These are phyloP conservation scores for Myotis lucifugus DNA, from an alignment of 2,113 vertebrate genomes.

Conservation along the genomic window DNA sequence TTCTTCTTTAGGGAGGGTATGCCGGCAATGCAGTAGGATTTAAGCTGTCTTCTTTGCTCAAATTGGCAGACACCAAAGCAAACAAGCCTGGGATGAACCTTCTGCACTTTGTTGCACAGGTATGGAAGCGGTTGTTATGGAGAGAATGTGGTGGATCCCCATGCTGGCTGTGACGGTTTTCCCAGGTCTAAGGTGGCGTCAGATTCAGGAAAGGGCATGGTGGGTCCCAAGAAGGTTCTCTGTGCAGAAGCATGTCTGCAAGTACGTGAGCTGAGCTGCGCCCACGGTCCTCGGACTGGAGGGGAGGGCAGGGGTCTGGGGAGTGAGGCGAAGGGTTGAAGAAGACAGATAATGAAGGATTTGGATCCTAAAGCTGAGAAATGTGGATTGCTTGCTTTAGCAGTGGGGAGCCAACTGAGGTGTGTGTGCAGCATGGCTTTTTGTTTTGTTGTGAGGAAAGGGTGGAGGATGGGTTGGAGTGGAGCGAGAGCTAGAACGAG, in stretches of 20 bases:
- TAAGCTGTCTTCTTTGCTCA: constrained; percentile 97
- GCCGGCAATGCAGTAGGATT: constrained; percentile 98
- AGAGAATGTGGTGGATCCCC: not conserved
- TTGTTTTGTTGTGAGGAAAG: not conserved
- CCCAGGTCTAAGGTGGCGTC: not conserved
- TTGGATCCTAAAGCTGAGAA: not conserved
- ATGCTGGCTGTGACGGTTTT: not conserved
- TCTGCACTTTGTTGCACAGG: constrained; percentile 98
- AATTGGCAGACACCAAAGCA: constrained; percentile 96
- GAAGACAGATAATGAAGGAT: not conserved
- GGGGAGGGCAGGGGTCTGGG: not conserved
- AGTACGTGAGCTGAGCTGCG: not conserved
- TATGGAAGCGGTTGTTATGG: constrained; percentile 72
- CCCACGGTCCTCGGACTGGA: not conserved
- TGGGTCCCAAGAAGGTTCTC: not conserved
- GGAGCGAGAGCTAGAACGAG: not conserved
- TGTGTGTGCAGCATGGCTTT: not conserved
- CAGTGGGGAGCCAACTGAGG: not conserved
- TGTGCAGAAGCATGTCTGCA: not conserved
- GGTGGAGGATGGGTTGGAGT: not conserved
- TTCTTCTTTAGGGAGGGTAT: constrained; percentile 92
- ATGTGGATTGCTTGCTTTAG: not conserved
- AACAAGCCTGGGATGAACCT: constrained; percentile 99
- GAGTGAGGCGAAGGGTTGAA: not conserved
- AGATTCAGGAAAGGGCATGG: not conserved